A percentile compares a stretch with the other conserved stretches of the same genome.
phyloP scores from a whole-genome alignment of 2,888 invertebrate genomes.

The Geophilus truncorum region DNA sequence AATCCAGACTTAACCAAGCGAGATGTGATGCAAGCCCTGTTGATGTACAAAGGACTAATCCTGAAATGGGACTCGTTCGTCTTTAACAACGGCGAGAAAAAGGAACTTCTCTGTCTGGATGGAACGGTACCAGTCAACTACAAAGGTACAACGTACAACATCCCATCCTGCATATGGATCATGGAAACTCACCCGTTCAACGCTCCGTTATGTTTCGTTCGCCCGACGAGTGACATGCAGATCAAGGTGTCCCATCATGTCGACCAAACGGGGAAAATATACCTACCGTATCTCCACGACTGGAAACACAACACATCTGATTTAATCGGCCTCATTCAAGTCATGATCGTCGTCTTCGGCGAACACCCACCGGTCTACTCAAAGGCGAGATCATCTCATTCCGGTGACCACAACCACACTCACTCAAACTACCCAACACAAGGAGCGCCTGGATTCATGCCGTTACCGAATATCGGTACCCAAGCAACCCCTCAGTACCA shows the following conservation, averaged over 20 bases:
- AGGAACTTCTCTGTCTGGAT: constrained; percentile 73
- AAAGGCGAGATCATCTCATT: constrained; percentile 50
- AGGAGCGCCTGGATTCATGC: constrained; percentile 34
- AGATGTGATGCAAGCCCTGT: constrained; percentile 62
- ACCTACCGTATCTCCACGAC: constrained; percentile 92
- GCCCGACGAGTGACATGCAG: constrained; percentile 90
- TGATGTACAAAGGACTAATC: constrained; percentile 61
- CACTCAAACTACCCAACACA: constrained; percentile 28
- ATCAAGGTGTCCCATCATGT: constrained; percentile 93
- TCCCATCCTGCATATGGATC: constrained; percentile 93
- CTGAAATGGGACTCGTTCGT: constrained; percentile 66
- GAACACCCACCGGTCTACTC: constrained; percentile 84
- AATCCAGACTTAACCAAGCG: constrained; percentile 62
- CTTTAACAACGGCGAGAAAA: constrained; percentile 78
- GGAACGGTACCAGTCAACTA: constrained; percentile 91
- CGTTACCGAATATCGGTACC: neutral
- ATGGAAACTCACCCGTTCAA: constrained; percentile 96
- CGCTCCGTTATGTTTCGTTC: constrained; percentile 82
- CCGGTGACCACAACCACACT: constrained; percentile 43
- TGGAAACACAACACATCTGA: constrained; percentile 82
- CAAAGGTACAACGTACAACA: constrained; percentile 83
- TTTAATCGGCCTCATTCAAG: constrained; percentile 78
- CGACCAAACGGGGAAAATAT: constrained; percentile 91
- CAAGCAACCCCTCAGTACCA: neutral
- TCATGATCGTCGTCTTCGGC: constrained; percentile 87